Conservation (phyloP, 2,888 invertebrate genomes). For the Chalcis sispes region DNA sequence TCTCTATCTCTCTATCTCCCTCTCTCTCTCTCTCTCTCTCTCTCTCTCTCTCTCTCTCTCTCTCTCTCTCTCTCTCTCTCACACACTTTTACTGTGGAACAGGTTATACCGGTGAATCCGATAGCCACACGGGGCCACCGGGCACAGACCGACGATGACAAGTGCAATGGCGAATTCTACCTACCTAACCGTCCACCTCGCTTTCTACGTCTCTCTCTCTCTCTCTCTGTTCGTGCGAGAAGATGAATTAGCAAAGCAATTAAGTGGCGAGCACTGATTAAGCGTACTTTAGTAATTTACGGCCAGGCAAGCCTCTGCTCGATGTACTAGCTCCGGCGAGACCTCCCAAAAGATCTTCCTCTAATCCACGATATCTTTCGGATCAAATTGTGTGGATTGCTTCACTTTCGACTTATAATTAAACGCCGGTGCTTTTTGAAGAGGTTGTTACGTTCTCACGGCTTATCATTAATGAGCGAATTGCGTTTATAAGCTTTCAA, state of each 20-base stretch:
- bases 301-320: background rate
- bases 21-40: too few relatives aligned
- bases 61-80: background rate
- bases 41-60: background rate
- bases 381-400: conserved; percentile 20
- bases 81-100: too few relatives aligned
- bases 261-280: conserved; percentile 54
- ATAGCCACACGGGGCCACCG: conserved; percentile 16
- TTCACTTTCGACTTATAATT: too few relatives aligned
- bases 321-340: too few relatives aligned
- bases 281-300: conserved; percentile 51
- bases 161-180: conserved; percentile 24
- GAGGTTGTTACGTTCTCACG: too few relatives aligned
- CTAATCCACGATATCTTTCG: conserved; percentile 28
- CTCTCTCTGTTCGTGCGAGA: background rate
- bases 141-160: conserved; percentile 26
- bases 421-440: too few relatives aligned
- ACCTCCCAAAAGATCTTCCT: too few relatives aligned
- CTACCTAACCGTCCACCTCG: too few relatives aligned
- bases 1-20: background rate
- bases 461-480: too few relatives aligned
- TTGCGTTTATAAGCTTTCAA: too few relatives aligned
- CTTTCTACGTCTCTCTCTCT: background rate
- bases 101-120: conserved; percentile 8
- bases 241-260: conserved; percentile 56